Evolutionary conservation across 2,113 vertebrate genomes (phyloP).

Genomic region (Strigops habroptila): DNA sequence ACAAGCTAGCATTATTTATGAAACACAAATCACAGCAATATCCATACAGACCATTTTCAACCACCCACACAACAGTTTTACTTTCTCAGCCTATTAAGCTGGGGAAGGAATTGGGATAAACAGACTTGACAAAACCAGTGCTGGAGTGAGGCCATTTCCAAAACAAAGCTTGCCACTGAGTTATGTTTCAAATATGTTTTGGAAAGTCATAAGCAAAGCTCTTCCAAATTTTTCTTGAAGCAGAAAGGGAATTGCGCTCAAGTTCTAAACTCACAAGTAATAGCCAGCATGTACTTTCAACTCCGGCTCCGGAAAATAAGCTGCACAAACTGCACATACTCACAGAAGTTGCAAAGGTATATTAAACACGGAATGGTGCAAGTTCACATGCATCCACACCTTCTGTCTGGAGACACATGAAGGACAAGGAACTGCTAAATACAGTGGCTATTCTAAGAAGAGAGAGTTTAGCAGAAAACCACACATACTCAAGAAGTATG

Average conservation of each 20-base stretch:
- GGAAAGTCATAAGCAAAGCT: constrained; percentile 26
- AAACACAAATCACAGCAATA: constrained; percentile 9
- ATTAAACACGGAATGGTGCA: neutral
- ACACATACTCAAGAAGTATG: rapidly evolving
- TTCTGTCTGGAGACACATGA: neutral
- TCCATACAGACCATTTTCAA: constrained; percentile 16
- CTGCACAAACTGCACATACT: rapidly evolving
- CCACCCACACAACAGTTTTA: constrained; percentile 18
- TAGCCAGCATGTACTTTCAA: neutral
- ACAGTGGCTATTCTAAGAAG: neutral
- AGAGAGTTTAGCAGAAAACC: neutral
- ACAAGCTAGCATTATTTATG: neutral
- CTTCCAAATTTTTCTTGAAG: constrained; percentile 23
- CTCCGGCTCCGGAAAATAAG: neutral
- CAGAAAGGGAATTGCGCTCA: neutral
- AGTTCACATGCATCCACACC: neutral
- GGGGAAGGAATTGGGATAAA: constrained; percentile 34
- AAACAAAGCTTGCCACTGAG: constrained; percentile 57
- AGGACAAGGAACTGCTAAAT: neutral
- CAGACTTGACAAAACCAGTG: constrained; percentile 22
- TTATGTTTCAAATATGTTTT: constrained; percentile 54
- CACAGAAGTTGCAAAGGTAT: neutral
- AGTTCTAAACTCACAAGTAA: neutral
- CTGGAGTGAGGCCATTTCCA: constrained; percentile 4
- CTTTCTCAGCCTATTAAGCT: constrained; percentile 40